Evolutionary conservation across 2,113 vertebrate genomes (phyloP).

Genomic region (Anas platyrhynchos): DNA sequence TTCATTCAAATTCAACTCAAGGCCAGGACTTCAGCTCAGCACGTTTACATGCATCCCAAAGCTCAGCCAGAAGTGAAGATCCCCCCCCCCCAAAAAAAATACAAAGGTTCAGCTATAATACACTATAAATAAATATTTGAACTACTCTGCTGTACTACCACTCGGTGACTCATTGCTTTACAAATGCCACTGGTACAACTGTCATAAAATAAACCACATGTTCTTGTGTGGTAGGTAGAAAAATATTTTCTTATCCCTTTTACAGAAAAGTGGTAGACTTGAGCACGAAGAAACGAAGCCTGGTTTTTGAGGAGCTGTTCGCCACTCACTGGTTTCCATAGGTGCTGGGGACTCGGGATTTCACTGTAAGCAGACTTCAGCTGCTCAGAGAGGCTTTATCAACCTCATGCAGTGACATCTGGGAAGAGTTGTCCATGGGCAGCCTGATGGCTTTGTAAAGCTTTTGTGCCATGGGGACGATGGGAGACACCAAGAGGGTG

Average conservation of each 20-base stretch:
- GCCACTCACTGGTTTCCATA: rapidly evolving
- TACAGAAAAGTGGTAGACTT: neutral
- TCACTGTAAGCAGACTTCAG: neutral
- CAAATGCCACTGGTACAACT: neutral
- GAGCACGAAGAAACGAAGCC: neutral
- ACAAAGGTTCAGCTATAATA: conserved; percentile 12
- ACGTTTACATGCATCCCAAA: neutral
- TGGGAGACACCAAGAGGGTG: neutral
- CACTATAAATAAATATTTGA: conserved; percentile 19
- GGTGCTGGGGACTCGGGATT: neutral
- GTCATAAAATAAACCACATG: conserved; percentile 37
- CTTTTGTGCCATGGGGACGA: rapidly evolving
- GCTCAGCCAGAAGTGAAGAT: conserved; percentile 26
- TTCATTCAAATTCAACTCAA: neutral
- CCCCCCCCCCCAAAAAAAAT: neutral
- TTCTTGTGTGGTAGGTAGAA: conserved; percentile 11
- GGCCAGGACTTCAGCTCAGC: neutral
- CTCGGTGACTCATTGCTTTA: conserved; percentile 34
- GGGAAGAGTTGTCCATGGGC: neutral
- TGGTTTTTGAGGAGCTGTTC: neutral
- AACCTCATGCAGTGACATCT: neutral
- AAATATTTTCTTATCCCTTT: conserved; percentile 28
- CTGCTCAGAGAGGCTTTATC: neutral
- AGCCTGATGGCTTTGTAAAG: neutral
- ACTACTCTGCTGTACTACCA: neutral